Evolutionary conservation across 2,888 invertebrate species (phyloP).

Genomic region (Calliphora vomitoria): DNA sequence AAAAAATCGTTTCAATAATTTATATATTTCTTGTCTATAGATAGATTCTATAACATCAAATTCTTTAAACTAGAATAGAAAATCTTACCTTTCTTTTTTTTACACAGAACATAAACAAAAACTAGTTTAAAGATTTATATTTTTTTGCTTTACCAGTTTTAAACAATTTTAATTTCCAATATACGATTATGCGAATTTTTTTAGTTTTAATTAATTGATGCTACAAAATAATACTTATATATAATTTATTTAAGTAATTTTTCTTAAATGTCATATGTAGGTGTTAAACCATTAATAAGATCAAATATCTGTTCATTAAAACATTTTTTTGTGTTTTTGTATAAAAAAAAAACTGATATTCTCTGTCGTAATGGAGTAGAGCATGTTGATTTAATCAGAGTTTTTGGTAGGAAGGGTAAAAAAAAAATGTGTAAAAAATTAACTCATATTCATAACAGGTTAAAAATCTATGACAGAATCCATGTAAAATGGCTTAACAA

Average conservation of each 20-base stretch:
- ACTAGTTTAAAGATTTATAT: not conserved
- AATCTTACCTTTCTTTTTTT: too few species aligned
- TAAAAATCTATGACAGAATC: too few species aligned
- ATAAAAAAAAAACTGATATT: not conserved
- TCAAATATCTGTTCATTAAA: not conserved
- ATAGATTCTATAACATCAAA: too few species aligned
- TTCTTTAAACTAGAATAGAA: too few species aligned
- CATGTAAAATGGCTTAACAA: too few species aligned
- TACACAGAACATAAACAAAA: not conserved
- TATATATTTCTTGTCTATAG: too few species aligned
- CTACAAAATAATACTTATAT: not conserved
- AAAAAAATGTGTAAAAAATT: too few species aligned
- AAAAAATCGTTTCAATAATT: too few species aligned
- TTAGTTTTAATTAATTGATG: slow-evolving; percentile 24
- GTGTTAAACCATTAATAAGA: slow-evolving; percentile 23
- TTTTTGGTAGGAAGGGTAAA: not conserved
- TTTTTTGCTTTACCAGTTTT: not conserved
- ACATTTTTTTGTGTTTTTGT: not conserved
- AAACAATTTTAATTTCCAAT: slow-evolving; percentile 1
- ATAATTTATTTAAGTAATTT: slow-evolving; percentile 4
- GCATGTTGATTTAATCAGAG: not conserved
- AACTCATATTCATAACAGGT: too few species aligned
- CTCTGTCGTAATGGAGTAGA: not conserved
- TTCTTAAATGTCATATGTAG: slow-evolving; percentile 40
- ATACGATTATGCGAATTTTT: not conserved